Conservation (phyloP, 2,888 invertebrate genomes). For the Eupithecia insigniata region DNA sequence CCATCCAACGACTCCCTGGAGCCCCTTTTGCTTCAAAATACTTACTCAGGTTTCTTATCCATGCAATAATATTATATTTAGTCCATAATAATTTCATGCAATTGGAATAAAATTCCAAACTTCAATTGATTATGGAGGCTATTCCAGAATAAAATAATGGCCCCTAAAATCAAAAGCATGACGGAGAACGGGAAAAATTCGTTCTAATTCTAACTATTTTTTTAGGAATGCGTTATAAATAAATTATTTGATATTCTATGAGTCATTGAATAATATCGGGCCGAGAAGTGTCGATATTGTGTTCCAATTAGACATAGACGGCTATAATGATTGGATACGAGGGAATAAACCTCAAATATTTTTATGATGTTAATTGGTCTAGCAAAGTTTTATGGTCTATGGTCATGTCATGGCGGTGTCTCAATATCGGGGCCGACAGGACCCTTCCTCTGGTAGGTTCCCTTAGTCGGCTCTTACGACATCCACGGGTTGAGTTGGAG, state of each 20-base stretch:
- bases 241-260: constrained; percentile 5
- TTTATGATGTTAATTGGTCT: constrained; percentile 35
- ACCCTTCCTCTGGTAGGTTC: not conserved
- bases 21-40: too few relatives aligned
- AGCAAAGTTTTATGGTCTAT: constrained; percentile 11
- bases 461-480: too few relatives aligned
- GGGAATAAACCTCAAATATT: constrained; percentile 44
- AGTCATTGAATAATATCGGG: constrained; percentile 19
- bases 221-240: constrained; percentile 16
- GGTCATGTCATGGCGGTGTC: constrained; percentile 3
- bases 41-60: too few relatives aligned
- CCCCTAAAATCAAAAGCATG: constrained; percentile 10
- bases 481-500: too few relatives aligned
- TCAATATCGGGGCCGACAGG: not conserved
- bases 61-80: too few relatives aligned
- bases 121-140: not conserved
- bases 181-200: not conserved
- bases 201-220: not conserved
- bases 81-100: not conserved
- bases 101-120: not conserved
- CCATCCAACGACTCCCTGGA: too few relatives aligned
- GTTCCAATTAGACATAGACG: constrained; percentile 49
- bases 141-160: not conserved
- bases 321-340: constrained; percentile 47
- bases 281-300: constrained; percentile 38